These are phyloP conservation scores for Meliscaeva auricollis DNA, from an alignment of 2,888 invertebrate genomes.

Conservation along the genomic window DNA sequence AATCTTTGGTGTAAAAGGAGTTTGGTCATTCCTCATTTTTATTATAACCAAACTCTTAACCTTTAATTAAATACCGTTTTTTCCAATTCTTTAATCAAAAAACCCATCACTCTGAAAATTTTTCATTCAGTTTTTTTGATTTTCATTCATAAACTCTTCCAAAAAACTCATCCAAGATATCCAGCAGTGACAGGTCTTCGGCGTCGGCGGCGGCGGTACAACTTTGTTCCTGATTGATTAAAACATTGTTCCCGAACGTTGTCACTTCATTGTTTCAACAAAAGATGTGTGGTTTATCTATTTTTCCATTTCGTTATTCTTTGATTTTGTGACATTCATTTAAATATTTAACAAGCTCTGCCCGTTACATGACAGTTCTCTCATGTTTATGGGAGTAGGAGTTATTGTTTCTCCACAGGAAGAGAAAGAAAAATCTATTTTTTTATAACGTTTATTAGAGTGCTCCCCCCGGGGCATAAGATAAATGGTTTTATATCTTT, in stretches of 20 bases:
- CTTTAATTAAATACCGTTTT: conserved; percentile 46
- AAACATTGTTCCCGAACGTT: conserved; percentile 65
- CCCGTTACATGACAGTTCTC: conserved; percentile 61
- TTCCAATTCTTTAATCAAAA: background rate
- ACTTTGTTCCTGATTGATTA: conserved; percentile 69
- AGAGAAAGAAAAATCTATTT: conserved; percentile 14
- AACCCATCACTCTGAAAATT: too few species aligned
- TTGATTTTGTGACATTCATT: conserved; percentile 44
- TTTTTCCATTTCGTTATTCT: conserved; percentile 15
- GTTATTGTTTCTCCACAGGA: conserved; percentile 56
- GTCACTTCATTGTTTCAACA: conserved; percentile 68
- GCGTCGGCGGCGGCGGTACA: background rate
- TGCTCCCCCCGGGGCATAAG: conserved; percentile 48
- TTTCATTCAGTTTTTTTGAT: conserved; percentile 4
- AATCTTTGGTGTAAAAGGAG: conserved; percentile 22
- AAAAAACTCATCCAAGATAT: background rate
- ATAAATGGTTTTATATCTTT: conserved; percentile 27
- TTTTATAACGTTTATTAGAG: conserved; percentile 29
- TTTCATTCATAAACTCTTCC: conserved; percentile 6
- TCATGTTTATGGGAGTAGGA: conserved; percentile 18
- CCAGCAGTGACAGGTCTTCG: conserved; percentile 53
- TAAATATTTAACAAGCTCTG: conserved; percentile 70
- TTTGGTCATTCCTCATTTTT: background rate
- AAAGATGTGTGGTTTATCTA: conserved; percentile 54
- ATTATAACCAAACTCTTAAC: background rate